phyloP scores from a whole-genome alignment of 2,113 vertebrate species.

The Promerops cafer region DNA sequence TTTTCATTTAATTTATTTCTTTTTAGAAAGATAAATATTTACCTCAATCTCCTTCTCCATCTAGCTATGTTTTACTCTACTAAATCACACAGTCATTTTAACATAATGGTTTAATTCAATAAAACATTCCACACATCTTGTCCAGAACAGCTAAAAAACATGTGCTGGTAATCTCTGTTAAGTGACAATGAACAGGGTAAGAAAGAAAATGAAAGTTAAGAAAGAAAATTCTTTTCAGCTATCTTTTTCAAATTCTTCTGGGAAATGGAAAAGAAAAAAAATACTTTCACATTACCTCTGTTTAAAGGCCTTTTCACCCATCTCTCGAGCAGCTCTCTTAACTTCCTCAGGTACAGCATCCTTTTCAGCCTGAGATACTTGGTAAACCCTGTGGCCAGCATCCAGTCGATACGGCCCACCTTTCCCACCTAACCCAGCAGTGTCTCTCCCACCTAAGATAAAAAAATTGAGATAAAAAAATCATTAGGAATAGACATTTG shows the following conservation, averaged over 20 bases:
- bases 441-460: constrained; percentile 88
- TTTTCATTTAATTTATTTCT: neutral
- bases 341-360: constrained; percentile 90
- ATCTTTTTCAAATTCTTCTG: neutral
- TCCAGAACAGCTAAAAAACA: neutral
- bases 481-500: neutral
- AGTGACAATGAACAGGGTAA: neutral
- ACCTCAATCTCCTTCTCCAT: neutral
- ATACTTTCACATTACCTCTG: constrained; percentile 67
- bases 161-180: neutral
- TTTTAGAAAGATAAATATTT: neutral
- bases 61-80: neutral
- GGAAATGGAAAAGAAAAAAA: neutral
- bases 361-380: constrained; percentile 90
- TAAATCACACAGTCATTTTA: neutral
- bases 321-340: constrained; percentile 87
- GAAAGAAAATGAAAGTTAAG: neutral
- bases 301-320: constrained; percentile 91
- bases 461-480: neutral
- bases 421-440: constrained; percentile 92
- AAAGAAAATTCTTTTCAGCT: neutral
- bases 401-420: constrained; percentile 93
- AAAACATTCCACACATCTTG: neutral
- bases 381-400: constrained; percentile 87
- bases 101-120: neutral